Evolutionary conservation across 2,888 invertebrate genomes (phyloP), one percentile per base, ranked within the genome.

Genomic region (Ctenicera cuprea): DNA sequence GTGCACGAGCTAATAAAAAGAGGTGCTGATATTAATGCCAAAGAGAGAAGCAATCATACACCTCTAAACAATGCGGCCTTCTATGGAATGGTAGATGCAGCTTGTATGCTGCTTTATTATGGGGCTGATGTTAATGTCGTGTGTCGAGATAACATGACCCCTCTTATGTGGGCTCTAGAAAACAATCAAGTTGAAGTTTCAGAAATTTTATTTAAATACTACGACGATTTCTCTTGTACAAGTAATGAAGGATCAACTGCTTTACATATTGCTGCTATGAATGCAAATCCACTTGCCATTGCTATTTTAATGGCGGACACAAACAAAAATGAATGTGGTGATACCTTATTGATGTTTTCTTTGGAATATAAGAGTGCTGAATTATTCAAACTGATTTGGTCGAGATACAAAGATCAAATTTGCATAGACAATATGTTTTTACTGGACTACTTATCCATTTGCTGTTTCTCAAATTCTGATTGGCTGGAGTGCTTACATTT

Each of bases 101-200:
- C 82, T n/a, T 81, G 81, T 62, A 79, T 82, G 82, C 64, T 84
- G 37, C 72, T 84, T 8, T 82, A 78, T 74, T 82, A 80, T 59
- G 77, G 78, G 68, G 82, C 83, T 8, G 83, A 83, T 75, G 74
- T 79, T 1, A 77, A 72, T 45, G 20, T 74, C 14, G 9, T 5
- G 14, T 33, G 65, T 30, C 48, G 20, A 14, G 18, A 79, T 41
- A 67, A 76, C 71, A 67, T 78, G n/a, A 81, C 81, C 11, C 82
- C 82, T 5, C 80, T 82, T 63, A 79, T 81, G 78, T 76, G 78
- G 41, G 78, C 82, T 3, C 18, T 82, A 18, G 70, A 76, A 22
- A 71, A 76, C 18, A 4, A 30, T 7, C 75, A 78, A 69, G 11
- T 62, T n/a, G 74, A 67, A 57, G 71, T 82, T 5, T 79, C 80